Percentiles rank a stretch among this genome's conserved stretches.
phyloP scores from a whole-genome alignment of 2,113 vertebrate species.

The Cyprinodon variegatus region DNA sequence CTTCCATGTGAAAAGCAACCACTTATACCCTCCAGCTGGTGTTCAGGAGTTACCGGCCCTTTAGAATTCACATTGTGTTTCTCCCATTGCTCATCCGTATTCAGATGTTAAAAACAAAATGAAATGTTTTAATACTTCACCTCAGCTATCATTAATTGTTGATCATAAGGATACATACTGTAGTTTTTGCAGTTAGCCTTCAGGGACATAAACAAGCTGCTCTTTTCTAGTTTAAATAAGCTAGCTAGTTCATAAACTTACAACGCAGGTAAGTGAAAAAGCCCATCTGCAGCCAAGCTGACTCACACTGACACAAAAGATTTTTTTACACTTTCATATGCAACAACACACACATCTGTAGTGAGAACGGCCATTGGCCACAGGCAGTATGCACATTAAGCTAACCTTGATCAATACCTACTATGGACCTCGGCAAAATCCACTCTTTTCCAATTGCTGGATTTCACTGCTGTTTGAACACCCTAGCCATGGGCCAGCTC shows the following conservation, averaged over 20 bases:
- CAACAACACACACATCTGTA: slow-evolving; percentile 45
- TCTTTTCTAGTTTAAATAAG: neutral
- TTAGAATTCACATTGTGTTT: neutral
- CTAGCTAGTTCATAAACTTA: neutral
- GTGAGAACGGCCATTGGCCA: slow-evolving; percentile 70
- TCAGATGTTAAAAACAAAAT: too few relatives aligned
- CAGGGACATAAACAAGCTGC: too few relatives aligned
- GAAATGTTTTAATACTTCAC: too few relatives aligned
- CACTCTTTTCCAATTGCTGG: slow-evolving; percentile 74
- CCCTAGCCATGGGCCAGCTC: slow-evolving; percentile 76
- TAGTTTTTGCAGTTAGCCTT: neutral
- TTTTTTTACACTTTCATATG: slow-evolving; percentile 25
- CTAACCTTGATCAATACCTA: slow-evolving; percentile 84
- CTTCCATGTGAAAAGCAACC: neutral
- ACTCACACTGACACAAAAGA: slow-evolving; percentile 7
- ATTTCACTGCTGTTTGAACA: slow-evolving; percentile 83
- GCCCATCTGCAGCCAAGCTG: neutral
- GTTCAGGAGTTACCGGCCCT: neutral
- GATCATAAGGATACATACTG: neutral
- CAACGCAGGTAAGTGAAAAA: neutral
- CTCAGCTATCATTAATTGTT: too few relatives aligned
- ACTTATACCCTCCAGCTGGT: neutral
- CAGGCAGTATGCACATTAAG: slow-evolving; percentile 76
- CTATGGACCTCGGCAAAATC: slow-evolving; percentile 78
- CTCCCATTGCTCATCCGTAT: too few relatives aligned